phyloP scores from a whole-genome alignment of 2,888 invertebrate genomes.

The Embidobia sp. region DNA sequence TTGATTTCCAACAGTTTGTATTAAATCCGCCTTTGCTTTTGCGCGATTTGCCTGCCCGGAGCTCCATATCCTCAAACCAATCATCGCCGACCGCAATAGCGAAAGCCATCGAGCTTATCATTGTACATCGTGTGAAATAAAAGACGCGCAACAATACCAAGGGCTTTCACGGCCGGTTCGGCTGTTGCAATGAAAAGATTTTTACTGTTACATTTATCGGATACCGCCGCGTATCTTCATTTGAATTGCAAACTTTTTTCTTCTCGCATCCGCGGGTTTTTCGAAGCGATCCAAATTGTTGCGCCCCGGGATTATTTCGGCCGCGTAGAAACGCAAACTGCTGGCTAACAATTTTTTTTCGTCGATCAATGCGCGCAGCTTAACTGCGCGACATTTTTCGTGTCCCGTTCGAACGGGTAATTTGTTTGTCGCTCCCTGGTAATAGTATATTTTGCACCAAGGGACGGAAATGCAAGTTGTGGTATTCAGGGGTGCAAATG shows the following conservation, averaged over 20 bases:
- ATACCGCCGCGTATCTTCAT: slow-evolving; percentile 11
- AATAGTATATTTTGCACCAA: too few species aligned
- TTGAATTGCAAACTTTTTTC: slow-evolving; percentile 27
- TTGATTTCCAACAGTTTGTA: slow-evolving; percentile 40
- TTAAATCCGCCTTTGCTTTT: slow-evolving; percentile 34
- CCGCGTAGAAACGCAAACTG: too few species aligned
- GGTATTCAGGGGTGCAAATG: background rate
- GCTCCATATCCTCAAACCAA: background rate
- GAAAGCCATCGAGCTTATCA: slow-evolving; percentile 2
- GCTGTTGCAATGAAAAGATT: background rate
- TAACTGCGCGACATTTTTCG: too few species aligned
- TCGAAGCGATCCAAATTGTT: too few species aligned
- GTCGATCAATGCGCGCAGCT: too few species aligned
- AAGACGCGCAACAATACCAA: slow-evolving; percentile 15
- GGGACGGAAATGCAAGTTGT: background rate
- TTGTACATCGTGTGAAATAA: slow-evolving; percentile 4
- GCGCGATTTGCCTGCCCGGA: background rate
- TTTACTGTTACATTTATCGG: slow-evolving; percentile 17
- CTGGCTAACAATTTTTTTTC: too few species aligned
- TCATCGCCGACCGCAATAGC: slow-evolving; percentile 6
- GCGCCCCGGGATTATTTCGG: too few species aligned
- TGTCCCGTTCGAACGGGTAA: too few species aligned
- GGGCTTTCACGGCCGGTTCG: background rate
- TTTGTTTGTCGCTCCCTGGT: too few species aligned
- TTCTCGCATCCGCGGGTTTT: background rate